These are phyloP conservation scores for Ceuthmochares aereus DNA, from an alignment of 2,113 vertebrate species.

Conservation along the genomic window DNA sequence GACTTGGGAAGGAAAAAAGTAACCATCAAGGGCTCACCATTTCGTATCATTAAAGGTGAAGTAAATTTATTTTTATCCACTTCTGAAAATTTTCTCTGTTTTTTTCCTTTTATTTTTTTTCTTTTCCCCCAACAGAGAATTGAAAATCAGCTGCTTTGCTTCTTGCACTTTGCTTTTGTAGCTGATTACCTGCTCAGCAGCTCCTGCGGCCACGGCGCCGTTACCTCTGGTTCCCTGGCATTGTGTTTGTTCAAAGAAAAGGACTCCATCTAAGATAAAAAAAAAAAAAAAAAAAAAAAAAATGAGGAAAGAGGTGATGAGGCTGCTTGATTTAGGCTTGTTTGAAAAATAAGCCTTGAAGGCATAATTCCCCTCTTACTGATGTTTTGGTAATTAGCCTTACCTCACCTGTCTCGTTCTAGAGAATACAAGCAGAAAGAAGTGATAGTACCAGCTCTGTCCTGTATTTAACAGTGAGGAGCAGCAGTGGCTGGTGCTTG, in stretches of 20 bases:
- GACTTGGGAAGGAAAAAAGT: background rate
- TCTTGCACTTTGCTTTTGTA: background rate
- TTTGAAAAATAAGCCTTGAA: background rate
- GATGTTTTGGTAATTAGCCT: background rate
- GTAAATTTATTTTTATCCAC: background rate
- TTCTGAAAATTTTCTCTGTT: background rate
- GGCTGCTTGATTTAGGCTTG: background rate
- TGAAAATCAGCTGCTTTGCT: background rate
- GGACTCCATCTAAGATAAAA: fast-evolving
- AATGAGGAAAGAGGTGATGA: fast-evolving
- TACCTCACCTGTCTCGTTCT: fast-evolving
- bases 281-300: no score
- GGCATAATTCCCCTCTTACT: fast-evolving
- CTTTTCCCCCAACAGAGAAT: fast-evolving
- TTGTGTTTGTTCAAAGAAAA: background rate
- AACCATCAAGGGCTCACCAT: fast-evolving
- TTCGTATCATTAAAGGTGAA: background rate
- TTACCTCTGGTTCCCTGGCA: background rate
- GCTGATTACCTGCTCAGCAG: background rate
- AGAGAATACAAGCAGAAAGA: fast-evolving
- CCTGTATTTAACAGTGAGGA: fast-evolving
- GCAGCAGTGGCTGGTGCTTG: fast-evolving
- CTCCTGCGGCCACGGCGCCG: background rate
- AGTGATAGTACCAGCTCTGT: fast-evolving
- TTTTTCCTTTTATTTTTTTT: background rate